Evolutionary conservation across 1,140 invertebrate species (phyloP), one percentile per base, ranked within the genome.

Genomic region (Drosophila suzukii): DNA sequence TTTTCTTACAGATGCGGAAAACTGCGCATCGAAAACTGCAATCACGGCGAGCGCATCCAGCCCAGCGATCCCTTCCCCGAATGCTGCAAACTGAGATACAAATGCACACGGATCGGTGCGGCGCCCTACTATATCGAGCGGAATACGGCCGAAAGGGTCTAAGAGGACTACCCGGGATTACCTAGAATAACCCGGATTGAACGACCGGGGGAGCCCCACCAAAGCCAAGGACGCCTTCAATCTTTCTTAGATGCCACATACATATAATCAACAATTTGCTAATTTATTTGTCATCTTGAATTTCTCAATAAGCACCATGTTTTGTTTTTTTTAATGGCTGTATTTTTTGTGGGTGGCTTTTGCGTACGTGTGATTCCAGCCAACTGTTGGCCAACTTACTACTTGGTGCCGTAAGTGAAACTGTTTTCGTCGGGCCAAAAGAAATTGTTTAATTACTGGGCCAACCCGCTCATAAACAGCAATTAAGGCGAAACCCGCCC

Each of bases 401-500:
- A 49, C 47, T 49, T 49, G 24, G 47, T 24, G 41, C 27, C 38
- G 60, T 47, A 39, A 43, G 32, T 65, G 38, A 44, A 67, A 20
- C 49, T 4, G 32, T 51, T 53, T 51, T 27, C 15, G 54, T 8
- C 49, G 50, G 62, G 55, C 82, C 50, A 63, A 61, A 81, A 82
- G 66, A 71, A 88, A 70, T 77, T 59, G 71, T 66, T 79, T 86
- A 86, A 86, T 86, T 86, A 88, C 79, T 79, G 67, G 59, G 60
- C 83, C 65, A 82, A 71, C 71, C 84, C 83, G 83, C 75, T 88
- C 79, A 88, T 86, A 88, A 86, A 88, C 83, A 86, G 78, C 83
- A 86, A 86, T 86, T 86, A 86, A 83, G 75, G 58, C 57, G 56
- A 50, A 61, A 39, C 56, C 61, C 57, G 57, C 54, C 60, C 53